phyloP scores from a whole-genome alignment of 2,797 vertebrate genomes.

The Tympanoctomys barrerae region DNA sequence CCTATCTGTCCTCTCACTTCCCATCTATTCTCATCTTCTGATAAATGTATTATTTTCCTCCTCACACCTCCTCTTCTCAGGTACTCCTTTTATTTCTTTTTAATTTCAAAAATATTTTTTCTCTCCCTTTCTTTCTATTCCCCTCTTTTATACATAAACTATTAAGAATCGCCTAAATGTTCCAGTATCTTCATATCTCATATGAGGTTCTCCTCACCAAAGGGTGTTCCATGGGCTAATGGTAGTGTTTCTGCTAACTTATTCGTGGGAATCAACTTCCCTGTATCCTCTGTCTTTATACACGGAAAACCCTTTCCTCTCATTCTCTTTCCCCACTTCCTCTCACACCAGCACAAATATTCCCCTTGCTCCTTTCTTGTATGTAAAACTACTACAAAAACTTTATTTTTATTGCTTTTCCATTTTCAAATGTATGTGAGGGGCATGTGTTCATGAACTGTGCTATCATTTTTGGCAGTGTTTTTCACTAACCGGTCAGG shows the following conservation, averaged over 20 bases:
- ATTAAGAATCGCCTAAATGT: not conserved
- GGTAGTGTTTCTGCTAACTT: not conserved
- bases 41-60: not conserved
- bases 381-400: not conserved
- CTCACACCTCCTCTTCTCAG: not conserved
- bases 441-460: not conserved
- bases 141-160: not conserved
- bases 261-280: not conserved
- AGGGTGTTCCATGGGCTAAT: not conserved
- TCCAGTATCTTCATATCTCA: not conserved
- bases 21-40: not conserved
- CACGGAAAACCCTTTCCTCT: not conserved
- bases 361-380: not conserved
- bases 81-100: not conserved
- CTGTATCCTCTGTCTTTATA: not conserved
- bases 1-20: not conserved
- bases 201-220: not conserved
- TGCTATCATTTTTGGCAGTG: not conserved
- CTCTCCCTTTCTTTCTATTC: not conserved
- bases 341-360: not conserved
- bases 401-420: not conserved
- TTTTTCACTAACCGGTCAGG: not conserved
- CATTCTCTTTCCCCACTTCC: not conserved
- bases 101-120: not conserved
- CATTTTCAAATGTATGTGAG: not conserved